These are phyloP conservation scores for Chloebia gouldiae DNA, from an alignment of 2,113 vertebrate genomes.

Conservation along the genomic window DNA sequence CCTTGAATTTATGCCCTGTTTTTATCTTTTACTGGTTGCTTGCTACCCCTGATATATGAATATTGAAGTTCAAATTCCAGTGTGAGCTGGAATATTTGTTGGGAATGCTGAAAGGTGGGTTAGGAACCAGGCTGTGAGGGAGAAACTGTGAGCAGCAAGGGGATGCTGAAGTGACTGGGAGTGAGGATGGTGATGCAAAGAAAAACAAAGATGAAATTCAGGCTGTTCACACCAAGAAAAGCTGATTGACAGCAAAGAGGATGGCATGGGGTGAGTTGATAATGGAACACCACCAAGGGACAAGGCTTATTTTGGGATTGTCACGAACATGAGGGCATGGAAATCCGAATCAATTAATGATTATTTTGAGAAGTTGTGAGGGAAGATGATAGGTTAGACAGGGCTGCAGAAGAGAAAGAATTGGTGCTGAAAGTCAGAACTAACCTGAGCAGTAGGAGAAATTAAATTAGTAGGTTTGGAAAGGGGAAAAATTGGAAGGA, in stretches of 20 bases:
- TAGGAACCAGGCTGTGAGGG: background rate
- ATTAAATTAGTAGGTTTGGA: background rate
- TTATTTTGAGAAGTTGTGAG: background rate
- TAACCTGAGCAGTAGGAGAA: background rate
- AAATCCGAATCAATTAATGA: background rate
- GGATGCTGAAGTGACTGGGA: background rate
- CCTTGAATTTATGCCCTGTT: background rate
- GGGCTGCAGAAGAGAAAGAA: background rate
- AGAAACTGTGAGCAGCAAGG: background rate
- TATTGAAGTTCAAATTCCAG: background rate
- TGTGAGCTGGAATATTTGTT: background rate
- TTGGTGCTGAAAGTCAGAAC: background rate
- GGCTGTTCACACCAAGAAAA: background rate
- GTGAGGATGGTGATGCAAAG: background rate
- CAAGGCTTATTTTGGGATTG: background rate
- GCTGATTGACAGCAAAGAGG: background rate
- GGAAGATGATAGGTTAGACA: background rate
- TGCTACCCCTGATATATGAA: background rate
- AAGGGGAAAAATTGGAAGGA: background rate
- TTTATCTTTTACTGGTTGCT: background rate
- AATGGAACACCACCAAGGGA: background rate
- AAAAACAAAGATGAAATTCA: background rate
- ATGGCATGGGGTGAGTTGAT: background rate
- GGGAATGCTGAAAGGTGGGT: background rate
- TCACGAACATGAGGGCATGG: background rate